phyloP scores from a whole-genome alignment of 92 coral and sea anemone species.

The Nematostella vectensis region DNA sequence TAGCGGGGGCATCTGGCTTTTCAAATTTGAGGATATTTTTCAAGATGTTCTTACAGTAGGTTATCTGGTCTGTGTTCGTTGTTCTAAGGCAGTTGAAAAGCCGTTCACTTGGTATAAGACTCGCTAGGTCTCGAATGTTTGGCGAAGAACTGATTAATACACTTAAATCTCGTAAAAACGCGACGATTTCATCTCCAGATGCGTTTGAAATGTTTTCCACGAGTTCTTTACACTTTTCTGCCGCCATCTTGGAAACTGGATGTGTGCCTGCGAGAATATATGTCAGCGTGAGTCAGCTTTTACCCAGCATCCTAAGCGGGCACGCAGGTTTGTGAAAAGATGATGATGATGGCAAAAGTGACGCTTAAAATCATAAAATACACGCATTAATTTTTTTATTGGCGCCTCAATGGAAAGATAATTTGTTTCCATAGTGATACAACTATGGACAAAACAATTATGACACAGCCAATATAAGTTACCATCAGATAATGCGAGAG shows the following conservation, averaged over 20 bases:
- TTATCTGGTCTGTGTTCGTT: conserved; percentile 51
- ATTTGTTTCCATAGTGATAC: too few relatives aligned
- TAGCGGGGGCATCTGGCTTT: conserved; percentile 59
- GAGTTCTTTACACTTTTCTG: conserved; percentile 48
- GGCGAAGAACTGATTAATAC: conserved; percentile 49
- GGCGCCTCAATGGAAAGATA: too few relatives aligned
- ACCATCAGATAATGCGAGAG: too few relatives aligned
- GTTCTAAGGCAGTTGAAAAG: conserved; percentile 61
- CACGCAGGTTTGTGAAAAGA: too few relatives aligned
- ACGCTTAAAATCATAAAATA: too few relatives aligned
- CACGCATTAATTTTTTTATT: too few relatives aligned
- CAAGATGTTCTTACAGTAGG: conserved; percentile 57
- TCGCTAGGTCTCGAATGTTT: conserved; percentile 47
- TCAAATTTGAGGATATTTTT: conserved; percentile 69
- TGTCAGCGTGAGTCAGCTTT: conserved; percentile 38
- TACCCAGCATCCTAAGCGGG: too few relatives aligned
- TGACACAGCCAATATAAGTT: too few relatives aligned
- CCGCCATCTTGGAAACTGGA: conserved; percentile 65
- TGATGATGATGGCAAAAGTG: too few relatives aligned
- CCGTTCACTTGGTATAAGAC: conserved; percentile 40
- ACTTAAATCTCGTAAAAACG: conserved; percentile 46
- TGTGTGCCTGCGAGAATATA: conserved; percentile 6
- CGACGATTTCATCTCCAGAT: conserved; percentile 35
- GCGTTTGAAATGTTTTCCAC: conserved; percentile 59
- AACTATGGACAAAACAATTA: too few relatives aligned